Conservation (phyloP, 1,140 invertebrate genomes). For the Telenomus remus region DNA sequence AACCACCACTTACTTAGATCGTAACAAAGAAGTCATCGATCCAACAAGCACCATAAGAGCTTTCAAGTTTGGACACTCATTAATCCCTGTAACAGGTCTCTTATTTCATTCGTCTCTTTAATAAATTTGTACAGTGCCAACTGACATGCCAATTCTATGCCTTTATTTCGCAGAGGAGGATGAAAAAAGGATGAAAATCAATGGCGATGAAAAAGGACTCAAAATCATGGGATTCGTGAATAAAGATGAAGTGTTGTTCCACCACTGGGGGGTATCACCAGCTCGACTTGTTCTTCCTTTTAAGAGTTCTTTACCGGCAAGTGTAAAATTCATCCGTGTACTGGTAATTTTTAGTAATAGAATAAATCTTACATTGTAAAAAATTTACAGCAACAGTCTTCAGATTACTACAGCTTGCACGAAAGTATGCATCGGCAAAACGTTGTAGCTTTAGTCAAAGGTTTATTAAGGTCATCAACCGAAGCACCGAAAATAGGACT, state of each 20-base stretch:
- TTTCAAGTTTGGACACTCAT: constrained; percentile 29
- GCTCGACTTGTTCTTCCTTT: constrained; percentile 16
- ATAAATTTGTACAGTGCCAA: too few species aligned
- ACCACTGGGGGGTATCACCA: constrained; percentile 22
- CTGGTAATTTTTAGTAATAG: too few species aligned
- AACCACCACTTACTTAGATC: constrained; percentile 12
- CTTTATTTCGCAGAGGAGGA: constrained; percentile 27
- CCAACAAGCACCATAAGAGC: constrained; percentile 28
- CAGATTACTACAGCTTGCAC: constrained; percentile 25
- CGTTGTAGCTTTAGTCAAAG: constrained; percentile 19
- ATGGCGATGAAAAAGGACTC: constrained; percentile 5
- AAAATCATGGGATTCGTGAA: constrained; percentile 30
- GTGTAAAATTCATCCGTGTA: too few species aligned
- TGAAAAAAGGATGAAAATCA: constrained; percentile 23
- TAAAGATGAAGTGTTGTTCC: constrained; percentile 9
- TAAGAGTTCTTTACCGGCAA: constrained; percentile 10
- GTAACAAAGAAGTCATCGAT: constrained; percentile 16
- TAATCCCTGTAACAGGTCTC: constrained; percentile 37
- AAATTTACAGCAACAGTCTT: constrained; percentile 6
- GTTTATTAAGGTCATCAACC: constrained; percentile 15
- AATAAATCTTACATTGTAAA: background rate
- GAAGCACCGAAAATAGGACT: constrained; percentile 29
- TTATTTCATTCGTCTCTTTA: too few species aligned
- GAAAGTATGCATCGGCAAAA: constrained; percentile 13
- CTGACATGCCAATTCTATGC: too few species aligned